Evolutionary conservation across 37 sponge, comb jelly and placozoan species (phyloP), one percentile per base, ranked within the genome.

Genomic region (Hormiphora californensis): DNA sequence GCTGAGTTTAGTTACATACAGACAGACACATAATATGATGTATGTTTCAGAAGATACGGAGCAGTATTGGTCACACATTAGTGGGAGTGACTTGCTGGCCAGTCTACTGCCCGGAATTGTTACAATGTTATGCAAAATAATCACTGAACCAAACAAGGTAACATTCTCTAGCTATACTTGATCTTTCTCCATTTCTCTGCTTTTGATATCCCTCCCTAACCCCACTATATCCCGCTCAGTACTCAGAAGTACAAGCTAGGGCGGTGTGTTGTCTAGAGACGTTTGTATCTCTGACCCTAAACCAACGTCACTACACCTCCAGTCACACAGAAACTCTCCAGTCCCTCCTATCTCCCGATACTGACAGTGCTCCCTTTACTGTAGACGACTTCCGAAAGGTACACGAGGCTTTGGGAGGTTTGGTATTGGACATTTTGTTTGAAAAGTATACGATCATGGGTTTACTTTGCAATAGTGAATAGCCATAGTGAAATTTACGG

Each of bases 1-100:
- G n/a, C n/a, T n/a, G n/a, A n/a, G n/a, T n/a, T n/a, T n/a, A n/a
- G n/a, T n/a, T n/a, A n/a, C n/a, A n/a, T n/a, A n/a, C n/a, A n/a
- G n/a, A n/a, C n/a, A n/a, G n/a, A n/a, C n/a, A n/a, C n/a, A n/a
- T n/a, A n/a, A n/a, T n/a, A n/a, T n/a, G n/a, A n/a, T n/a, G n/a
- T n/a, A n/a, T n/a, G n/a, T n/a, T n/a, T n/a, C n/a, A n/a, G 67
- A 65, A 65, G 67, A 65, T 9, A 65, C 67, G 37, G 67, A 65
- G 37, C 67, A 65, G 17, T 65, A 65, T 38, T 65, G 67, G 67
- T 36, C 67, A 7, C 67, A 65, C 37, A 65, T 65, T 7, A 65
- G 67, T 38, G 67, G 67, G 67, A 65, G 67, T 17, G 67, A 65
- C 28, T 38, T 65, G 67, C 35, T 65, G 28, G 67, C 67, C 28